Percentiles rank a stretch among this genome's conserved stretches.
Evolutionary conservation across 2,113 vertebrate species (phyloP).

Genomic region (Mohoua ochrocephala): DNA sequence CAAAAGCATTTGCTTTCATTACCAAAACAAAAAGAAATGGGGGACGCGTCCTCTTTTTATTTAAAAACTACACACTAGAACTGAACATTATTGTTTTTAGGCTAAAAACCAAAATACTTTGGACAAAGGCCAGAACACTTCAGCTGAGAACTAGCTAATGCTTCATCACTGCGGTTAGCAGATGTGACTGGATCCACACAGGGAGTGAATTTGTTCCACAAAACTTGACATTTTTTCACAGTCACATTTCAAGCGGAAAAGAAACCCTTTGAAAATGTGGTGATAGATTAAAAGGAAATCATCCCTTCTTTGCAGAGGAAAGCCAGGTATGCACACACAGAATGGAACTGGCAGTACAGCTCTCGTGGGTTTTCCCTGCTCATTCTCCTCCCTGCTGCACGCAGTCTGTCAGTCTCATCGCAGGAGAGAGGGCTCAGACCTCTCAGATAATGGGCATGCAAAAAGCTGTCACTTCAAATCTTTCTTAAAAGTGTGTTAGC

Average conservation of each 20-base stretch:
- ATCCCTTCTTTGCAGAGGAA: not conserved
- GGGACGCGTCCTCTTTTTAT: not conserved
- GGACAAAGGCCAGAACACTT: constrained; percentile 23
- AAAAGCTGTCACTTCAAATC: constrained; percentile 36
- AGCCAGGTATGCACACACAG: not conserved
- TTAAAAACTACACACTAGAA: not conserved
- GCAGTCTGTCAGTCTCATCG: not conserved
- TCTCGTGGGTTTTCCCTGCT: not conserved
- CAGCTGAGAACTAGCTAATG: constrained; percentile 49
- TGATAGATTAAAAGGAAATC: constrained; percentile 12
- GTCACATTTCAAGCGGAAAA: not conserved
- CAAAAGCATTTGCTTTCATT: not conserved
- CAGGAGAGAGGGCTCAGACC: not conserved
- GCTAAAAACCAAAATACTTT: constrained; percentile 21
- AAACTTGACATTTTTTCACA: constrained; percentile 7
- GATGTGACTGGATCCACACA: constrained; percentile 53
- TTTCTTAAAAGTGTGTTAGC: not conserved
- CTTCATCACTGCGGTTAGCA: constrained; percentile 39
- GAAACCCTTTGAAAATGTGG: not conserved
- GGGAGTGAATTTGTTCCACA: constrained; percentile 26
- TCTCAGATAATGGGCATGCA: not conserved
- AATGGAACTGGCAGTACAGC: not conserved
- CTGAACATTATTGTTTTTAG: not conserved
- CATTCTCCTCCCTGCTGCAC: not conserved
- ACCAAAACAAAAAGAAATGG: not conserved